A percentile compares a stretch with the other conserved stretches of the same genome.
Conservation (phyloP, 1,140 invertebrate genomes). For the Drosophila ercepeae region DNA sequence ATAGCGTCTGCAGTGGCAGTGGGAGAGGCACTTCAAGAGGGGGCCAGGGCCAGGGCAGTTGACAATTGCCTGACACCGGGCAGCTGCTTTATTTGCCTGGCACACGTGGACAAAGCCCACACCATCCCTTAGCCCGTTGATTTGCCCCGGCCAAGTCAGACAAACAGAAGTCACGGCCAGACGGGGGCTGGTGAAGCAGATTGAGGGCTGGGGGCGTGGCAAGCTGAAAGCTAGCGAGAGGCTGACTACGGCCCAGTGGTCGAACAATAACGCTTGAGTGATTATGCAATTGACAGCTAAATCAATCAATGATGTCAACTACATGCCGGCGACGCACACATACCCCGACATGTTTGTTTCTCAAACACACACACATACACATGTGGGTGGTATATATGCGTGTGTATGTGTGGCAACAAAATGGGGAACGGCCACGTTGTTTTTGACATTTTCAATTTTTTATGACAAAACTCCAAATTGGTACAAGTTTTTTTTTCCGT, state of each 20-base stretch:
- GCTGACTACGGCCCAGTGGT: conserved; percentile 60
- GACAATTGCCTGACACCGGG: conserved; percentile 77
- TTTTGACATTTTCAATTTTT: conserved; percentile 82
- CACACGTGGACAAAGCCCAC: conserved; percentile 49
- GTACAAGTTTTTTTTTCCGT: conserved; percentile 54
- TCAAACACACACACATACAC: conserved; percentile 1
- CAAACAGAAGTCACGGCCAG: conserved; percentile 32
- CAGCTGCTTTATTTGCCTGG: conserved; percentile 71
- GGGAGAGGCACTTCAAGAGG: background rate
- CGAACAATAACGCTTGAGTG: conserved; percentile 83
- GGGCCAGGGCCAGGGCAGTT: conserved; percentile 36
- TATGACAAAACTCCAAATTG: conserved; percentile 79
- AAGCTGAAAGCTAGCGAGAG: conserved; percentile 28
- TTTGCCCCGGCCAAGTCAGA: conserved; percentile 52
- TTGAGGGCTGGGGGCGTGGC: conserved; percentile 1
- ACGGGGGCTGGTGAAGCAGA: background rate
- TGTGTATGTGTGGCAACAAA: conserved; percentile 38
- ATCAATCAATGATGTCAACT: conserved; percentile 83
- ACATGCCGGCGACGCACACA: conserved; percentile 65
- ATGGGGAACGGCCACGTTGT: conserved; percentile 58
- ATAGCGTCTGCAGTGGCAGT: background rate
- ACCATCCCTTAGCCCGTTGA: conserved; percentile 13
- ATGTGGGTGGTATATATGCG: conserved; percentile 16
- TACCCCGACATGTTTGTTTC: conserved; percentile 20
- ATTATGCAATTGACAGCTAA: conserved; percentile 83